phyloP scores from a whole-genome alignment of 30 jellyfish, hydroid and myxozoan genomes.

The Hydractinia echinata region DNA sequence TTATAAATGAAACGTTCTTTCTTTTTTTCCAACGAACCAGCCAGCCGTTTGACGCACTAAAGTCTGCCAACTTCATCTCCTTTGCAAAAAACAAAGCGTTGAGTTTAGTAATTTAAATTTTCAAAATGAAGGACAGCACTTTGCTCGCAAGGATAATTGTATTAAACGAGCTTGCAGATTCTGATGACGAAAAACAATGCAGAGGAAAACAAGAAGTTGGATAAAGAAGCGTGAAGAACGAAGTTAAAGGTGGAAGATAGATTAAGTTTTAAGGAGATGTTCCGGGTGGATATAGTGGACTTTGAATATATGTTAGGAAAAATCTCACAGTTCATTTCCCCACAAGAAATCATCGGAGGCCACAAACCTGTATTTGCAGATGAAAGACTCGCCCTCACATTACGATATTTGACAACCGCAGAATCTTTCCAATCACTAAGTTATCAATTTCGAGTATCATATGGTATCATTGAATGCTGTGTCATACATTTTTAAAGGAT shows the following conservation, averaged over 20 bases:
- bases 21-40: too few relatives aligned
- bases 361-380: constrained; percentile 7
- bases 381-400: constrained; percentile 27
- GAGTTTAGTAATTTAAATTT: neutral
- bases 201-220: constrained; percentile 26
- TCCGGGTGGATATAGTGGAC: too few relatives aligned
- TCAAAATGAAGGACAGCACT: constrained; percentile 15
- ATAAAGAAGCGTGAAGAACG: constrained; percentile 31
- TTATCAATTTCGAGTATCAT: constrained; percentile 16
- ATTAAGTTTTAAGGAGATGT: too few relatives aligned
- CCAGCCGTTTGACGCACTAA: too few relatives aligned
- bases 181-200: too few relatives aligned
- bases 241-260: too few relatives aligned
- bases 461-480: constrained; percentile 7
- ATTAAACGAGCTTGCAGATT: neutral
- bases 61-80: too few relatives aligned
- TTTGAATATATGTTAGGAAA: neutral
- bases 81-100: too few relatives aligned
- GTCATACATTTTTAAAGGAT: constrained; percentile 1
- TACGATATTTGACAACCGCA: constrained; percentile 28
- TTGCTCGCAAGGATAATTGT: neutral
- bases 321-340: neutral
- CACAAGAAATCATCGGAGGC: neutral
- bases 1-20: too few relatives aligned
- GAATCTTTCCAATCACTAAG: constrained; percentile 11